These are phyloP conservation scores for Hypomecis punctinalis DNA, from an alignment of 2,888 invertebrate genomes.

Conservation along the genomic window DNA sequence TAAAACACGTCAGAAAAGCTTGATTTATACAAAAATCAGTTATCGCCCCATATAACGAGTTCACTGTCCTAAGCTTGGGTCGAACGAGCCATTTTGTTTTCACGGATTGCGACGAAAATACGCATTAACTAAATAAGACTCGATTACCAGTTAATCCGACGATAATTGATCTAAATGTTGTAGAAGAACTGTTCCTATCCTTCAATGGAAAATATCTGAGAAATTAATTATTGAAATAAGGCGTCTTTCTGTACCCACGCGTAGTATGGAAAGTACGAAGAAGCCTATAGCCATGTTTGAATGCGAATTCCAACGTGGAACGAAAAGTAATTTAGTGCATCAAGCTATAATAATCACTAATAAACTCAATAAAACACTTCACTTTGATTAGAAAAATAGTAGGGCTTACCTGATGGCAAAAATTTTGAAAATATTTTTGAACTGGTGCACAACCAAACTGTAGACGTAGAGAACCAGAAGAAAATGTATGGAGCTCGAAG, in stretches of 20 bases:
- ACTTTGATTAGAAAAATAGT: conserved; percentile 71
- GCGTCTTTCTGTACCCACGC: conserved; percentile 82
- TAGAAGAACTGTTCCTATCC: conserved; percentile 79
- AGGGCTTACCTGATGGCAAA: conserved; percentile 83
- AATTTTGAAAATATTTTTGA: conserved; percentile 85
- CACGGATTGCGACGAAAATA: conserved; percentile 82
- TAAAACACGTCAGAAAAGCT: conserved; percentile 44
- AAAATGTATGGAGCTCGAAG: conserved; percentile 85
- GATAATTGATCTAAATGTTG: conserved; percentile 74
- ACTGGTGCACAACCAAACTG: conserved; percentile 85
- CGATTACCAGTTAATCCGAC: conserved; percentile 76
- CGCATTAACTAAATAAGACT: conserved; percentile 79
- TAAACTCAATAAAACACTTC: conserved; percentile 66
- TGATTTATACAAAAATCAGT: conserved; percentile 60
- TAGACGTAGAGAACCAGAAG: conserved; percentile 85
- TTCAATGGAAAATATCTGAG: conserved; percentile 80
- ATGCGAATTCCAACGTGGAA: conserved; percentile 84
- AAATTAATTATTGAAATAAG: conserved; percentile 83
- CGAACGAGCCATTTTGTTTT: conserved; percentile 86
- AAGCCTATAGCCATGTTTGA: conserved; percentile 84
- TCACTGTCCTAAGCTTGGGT: conserved; percentile 83
- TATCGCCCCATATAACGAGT: conserved; percentile 81
- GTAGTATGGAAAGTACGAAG: conserved; percentile 80
- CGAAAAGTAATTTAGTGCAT: conserved; percentile 68
- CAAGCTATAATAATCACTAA: conserved; percentile 61